Evolutionary conservation across 2,113 vertebrate species (phyloP).

Genomic region (Laticauda colubrina): DNA sequence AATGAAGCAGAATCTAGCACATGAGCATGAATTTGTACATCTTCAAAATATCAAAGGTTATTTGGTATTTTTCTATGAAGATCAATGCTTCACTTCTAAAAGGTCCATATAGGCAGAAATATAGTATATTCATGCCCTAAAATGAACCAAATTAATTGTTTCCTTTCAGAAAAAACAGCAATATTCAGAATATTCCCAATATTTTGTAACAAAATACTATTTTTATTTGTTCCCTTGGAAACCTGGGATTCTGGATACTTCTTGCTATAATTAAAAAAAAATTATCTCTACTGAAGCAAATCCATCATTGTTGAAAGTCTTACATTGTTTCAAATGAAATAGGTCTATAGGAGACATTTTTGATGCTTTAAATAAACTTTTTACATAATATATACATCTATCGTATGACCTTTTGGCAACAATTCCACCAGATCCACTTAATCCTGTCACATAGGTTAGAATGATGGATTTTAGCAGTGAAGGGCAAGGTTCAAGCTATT

Average conservation of each 20-base stretch:
- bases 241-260: not conserved
- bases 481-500: not conserved
- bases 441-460: not conserved
- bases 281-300: not conserved
- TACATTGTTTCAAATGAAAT: not conserved
- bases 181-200: not conserved
- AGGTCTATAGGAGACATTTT: not conserved
- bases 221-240: not conserved
- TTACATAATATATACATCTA: not conserved
- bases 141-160: not conserved
- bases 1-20: not conserved
- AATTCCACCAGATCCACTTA: not conserved
- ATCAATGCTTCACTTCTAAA: not conserved
- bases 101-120: not conserved
- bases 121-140: not conserved
- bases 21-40: not conserved
- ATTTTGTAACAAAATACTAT: not conserved
- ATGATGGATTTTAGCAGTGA: not conserved
- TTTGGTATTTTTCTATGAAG: not conserved
- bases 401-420: not conserved
- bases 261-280: not conserved
- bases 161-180: not conserved
- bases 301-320: not conserved
- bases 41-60: not conserved
- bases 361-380: not conserved